A percentile compares a stretch with the other conserved stretches of the same genome.
Evolutionary conservation across 2,113 vertebrate species (phyloP).

Genomic region (Dipodomys stephensi): DNA sequence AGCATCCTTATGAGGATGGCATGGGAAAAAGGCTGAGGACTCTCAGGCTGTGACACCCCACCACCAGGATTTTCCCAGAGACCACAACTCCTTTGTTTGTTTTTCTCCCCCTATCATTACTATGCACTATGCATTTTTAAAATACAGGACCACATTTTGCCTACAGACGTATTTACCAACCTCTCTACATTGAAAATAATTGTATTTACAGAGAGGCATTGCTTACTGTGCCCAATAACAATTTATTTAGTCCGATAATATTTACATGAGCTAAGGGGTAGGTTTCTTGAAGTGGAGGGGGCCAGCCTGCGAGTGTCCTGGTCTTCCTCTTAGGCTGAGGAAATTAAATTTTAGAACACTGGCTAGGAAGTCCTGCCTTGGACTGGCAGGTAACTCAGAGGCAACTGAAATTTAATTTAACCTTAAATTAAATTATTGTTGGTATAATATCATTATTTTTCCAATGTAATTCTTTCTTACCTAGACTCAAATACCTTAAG

Average conservation of each 20-base stretch:
- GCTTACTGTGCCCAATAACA: too few relatives aligned
- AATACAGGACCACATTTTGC: constrained; percentile 18
- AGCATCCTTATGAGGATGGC: fast-evolving
- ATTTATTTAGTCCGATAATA: too few relatives aligned
- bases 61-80: background rate
- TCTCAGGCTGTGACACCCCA: background rate
- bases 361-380: background rate
- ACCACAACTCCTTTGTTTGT: background rate
- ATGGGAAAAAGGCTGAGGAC: background rate
- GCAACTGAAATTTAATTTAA: constrained; percentile 13
- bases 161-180: constrained; percentile 39
- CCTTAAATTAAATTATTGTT: background rate
- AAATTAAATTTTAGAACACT: constrained; percentile 1
- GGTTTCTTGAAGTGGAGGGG: background rate
- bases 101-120: background rate
- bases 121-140: background rate
- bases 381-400: background rate
- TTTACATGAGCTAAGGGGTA: background rate
- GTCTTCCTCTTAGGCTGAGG: background rate
- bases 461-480: background rate
- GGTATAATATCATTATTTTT: background rate
- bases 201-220: background rate
- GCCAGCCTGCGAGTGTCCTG: too few relatives aligned
- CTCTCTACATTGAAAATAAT: background rate
- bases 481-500: constrained; percentile 14